Base-by-base conservation (phyloP, 2,888 invertebrate species). In the Druceiella hillmani region DNA sequence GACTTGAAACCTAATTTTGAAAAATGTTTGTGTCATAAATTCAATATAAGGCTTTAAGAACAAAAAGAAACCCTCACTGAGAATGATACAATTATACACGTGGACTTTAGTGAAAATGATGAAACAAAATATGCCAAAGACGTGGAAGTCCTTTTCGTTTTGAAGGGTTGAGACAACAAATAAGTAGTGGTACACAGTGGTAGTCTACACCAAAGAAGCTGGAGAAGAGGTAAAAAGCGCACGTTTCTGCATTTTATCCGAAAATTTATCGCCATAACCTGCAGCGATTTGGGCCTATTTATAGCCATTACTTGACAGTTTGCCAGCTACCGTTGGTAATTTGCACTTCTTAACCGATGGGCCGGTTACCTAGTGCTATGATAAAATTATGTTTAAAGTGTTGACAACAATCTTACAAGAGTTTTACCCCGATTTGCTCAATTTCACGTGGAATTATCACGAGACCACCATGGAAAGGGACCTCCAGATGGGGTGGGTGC, bases 101-200 rank as follows among this genome's bases (percentile, higher is more conserved):
- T 22, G 3, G 41, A 43, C 17, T 44, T 37, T 26, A 34, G 36
- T 20, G 43, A 45, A 35, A 45, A 45, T 20, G 43, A 42, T 16
- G 12, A 11, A 10, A 31, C 37, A 12, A 46, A 44, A 40, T 44
- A 40, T 25, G 22, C 16, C 10, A 10, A 16, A 17, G 47, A 45
- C 38, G 33, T 47, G 12, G 43, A 47, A 32, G n/a, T n/a, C 31
- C 40, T 4, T 33, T 38, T 29, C 45, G 45, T 10, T 47, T 45
- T 39, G 47, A 45, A 3, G 33, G 41, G 5, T 28, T 20, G 9
- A 34, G 47, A 6, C 30, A 27, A 10, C 40, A 47, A 36, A 11
- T 47, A 10, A 37, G 37, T n/a, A 16, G n/a, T n/a, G n/a, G n/a
- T 45, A 13, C 43, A 45, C 27, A 45, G 39, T 29, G n/a, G 47